phyloP scores from a whole-genome alignment of 2,888 invertebrate genomes.

The Lithophane ornitopus region DNA sequence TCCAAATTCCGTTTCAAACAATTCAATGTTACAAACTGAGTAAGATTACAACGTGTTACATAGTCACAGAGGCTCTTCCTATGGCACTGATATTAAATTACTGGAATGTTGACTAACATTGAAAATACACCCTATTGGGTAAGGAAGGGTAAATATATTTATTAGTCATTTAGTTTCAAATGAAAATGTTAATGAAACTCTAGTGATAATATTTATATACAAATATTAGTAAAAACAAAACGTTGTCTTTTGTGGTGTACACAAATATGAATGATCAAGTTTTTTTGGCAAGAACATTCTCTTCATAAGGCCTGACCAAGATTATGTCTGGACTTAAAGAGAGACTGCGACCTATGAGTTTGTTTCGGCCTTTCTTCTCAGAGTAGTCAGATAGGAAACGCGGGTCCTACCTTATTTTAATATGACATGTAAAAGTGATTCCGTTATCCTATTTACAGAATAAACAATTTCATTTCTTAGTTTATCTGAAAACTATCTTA shows the following conservation, averaged over 20 bases:
- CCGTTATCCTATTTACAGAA: no score
- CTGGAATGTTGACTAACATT: slow-evolving; percentile 63
- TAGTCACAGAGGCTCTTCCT: slow-evolving; percentile 40
- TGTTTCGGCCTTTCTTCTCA: no score
- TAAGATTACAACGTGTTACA: slow-evolving; percentile 28
- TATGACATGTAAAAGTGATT: no score
- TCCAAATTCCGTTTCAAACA: not conserved
- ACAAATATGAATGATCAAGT: not conserved
- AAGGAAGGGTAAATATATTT: no score
- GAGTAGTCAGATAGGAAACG: no score
- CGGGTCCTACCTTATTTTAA: no score
- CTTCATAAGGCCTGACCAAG: no score
- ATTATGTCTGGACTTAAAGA: no score
- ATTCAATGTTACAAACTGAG: slow-evolving; percentile 27
- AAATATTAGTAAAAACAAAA: slow-evolving; percentile 39
- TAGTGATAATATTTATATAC: slow-evolving; percentile 33
- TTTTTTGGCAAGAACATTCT: not conserved
- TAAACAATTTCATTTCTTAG: no score
- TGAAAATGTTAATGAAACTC: slow-evolving; percentile 39
- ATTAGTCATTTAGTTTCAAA: slow-evolving; percentile 28
- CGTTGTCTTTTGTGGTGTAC: slow-evolving; percentile 35
- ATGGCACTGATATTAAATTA: slow-evolving; percentile 63
- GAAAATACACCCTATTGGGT: slow-evolving; percentile 27
- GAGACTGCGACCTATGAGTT: no score
- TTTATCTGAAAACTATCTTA: not conserved